phyloP scores from a whole-genome alignment of 2,888 invertebrate species.

The Drosophila barbarae region DNA sequence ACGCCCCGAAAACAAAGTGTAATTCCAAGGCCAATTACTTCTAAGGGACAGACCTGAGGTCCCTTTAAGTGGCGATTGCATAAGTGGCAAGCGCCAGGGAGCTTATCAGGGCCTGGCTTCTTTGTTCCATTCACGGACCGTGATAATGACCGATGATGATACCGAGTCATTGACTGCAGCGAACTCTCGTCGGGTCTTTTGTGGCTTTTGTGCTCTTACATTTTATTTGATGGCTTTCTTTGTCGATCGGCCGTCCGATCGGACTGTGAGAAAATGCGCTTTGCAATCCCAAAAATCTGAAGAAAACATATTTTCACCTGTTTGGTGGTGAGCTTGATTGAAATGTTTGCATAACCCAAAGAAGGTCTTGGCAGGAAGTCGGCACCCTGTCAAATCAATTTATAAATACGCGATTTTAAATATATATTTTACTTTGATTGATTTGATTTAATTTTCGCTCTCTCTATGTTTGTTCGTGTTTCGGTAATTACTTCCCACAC shows the following conservation, averaged over 20 bases:
- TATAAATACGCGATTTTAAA: constrained; percentile 20
- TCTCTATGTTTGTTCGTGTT: constrained; percentile 6
- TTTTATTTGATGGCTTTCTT: constrained; percentile 62
- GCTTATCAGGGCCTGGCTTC: constrained; percentile 53
- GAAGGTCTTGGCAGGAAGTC: constrained; percentile 26
- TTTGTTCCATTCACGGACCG: constrained; percentile 39
- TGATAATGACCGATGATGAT: constrained; percentile 60
- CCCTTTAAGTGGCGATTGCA: constrained; percentile 44
- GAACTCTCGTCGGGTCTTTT: constrained; percentile 46
- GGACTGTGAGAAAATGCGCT: constrained; percentile 44
- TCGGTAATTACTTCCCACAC: constrained; percentile 43
- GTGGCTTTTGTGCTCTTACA: constrained; percentile 43
- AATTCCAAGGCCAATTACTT: constrained; percentile 56
- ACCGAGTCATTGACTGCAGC: constrained; percentile 51
- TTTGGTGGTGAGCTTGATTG: constrained; percentile 24
- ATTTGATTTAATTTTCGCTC: background rate
- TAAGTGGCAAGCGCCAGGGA: constrained; percentile 45
- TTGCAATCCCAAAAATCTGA: constrained; percentile 29
- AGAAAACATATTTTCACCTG: constrained; percentile 61
- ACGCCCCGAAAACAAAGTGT: constrained; percentile 35
- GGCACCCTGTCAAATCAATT: constrained; percentile 33
- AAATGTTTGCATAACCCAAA: constrained; percentile 25
- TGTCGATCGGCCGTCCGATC: constrained; percentile 44
- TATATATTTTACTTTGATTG: background rate
- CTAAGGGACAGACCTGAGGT: constrained; percentile 39